Base-by-base conservation (phyloP, 2,888 invertebrate genomes). In the Coleophora deauratella region DNA sequence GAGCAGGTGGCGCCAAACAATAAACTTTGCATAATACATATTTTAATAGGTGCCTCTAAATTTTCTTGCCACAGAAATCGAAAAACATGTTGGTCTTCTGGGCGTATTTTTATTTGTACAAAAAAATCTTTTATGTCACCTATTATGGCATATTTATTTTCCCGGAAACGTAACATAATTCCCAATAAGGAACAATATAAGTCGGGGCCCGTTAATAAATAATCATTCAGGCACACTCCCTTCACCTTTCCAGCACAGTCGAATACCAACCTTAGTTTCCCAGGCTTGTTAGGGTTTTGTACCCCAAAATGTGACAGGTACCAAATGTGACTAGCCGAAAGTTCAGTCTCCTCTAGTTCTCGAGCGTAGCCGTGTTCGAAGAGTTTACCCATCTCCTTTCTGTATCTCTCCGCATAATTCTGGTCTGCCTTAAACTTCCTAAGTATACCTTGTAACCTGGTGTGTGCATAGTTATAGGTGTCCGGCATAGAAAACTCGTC, bases 71-170 rank as follows among this genome's bases (percentile, higher is more conserved):
- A 48, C 7, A 50, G 30, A 42, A 53, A 53, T 2, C 49, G 27
- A 37, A 45, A 39, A 8, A 51, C 49, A 32, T 48, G 33, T 13
- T 48, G 49, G 32, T 53, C 50, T 40, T 48, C 44, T 12, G 39
- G 9, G 3, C 47, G 43, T 33, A 52, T 47, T 45, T 40, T 46
- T 13, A 50, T 42, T 32, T 36, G 33, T 9, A 45, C n/a, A 44
- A 51, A 51, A 34, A 50, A 38, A 38, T 51, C 51, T 32, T 43
- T 48, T 9, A 52, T 50, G 30, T 50, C 50, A 2, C 44, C 52
- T 7, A 35, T 43, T 1, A 49, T 33, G 1, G 38, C 46, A 13
- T 46, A 21, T 21, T 35, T 40, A 40, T 44, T 31, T 13, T 47
- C 44, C 0, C 52, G 46, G 31, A 53, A 51, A 11, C 48, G 38